Evolutionary conservation across 2,888 invertebrate species (phyloP), one percentile per base, ranked within the genome.

Genomic region (Reticulitermes lucifugus): DNA sequence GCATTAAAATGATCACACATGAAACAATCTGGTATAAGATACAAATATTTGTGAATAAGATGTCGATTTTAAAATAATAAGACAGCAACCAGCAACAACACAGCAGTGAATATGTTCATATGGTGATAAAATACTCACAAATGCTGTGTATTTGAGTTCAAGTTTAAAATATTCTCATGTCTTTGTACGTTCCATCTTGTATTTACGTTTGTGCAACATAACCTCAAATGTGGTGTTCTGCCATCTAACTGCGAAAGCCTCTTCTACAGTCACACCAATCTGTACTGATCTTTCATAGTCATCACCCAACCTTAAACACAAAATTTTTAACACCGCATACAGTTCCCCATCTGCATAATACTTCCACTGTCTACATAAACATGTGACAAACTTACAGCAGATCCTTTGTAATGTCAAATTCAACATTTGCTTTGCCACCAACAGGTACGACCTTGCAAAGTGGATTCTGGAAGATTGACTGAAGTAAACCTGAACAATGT

Each of bases 91-190:
- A 55, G 14, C 10, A 65, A 65, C 65, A 65, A 65, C 65, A 65
- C 22, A 4, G 5, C 6, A n/a, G n/a, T 65, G 10, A 2, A n/a
- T 22, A 65, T 7, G 4, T 65, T n/a, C 10, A 6, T 65, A 65
- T 65, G 7, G 7, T 7, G 7, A 7, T 65, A 65, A 65, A 60
- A 84, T 87, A 91, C 93, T 92, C 91, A 96, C 96, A 91, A 95
- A 96, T 41, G 97, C 95, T 55, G 94, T 95, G 88, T 96, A 97
- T 87, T 96, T 95, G 83, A 98, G 92, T 41, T 96, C 96, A 0
- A 97, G 98, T 90, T 98, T 97, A 91, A 98, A 99, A 87, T 95
- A 95, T 88, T 96, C 96, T 0, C 98, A 96, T 41, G 96, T 95
- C 88, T 96, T 94, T 35, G 97, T 94, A 83, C 96, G 92, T 86